Evolutionary conservation across 2,113 vertebrate genomes (phyloP), one percentile per base, ranked within the genome.

Genomic region (Gambusia affinis): DNA sequence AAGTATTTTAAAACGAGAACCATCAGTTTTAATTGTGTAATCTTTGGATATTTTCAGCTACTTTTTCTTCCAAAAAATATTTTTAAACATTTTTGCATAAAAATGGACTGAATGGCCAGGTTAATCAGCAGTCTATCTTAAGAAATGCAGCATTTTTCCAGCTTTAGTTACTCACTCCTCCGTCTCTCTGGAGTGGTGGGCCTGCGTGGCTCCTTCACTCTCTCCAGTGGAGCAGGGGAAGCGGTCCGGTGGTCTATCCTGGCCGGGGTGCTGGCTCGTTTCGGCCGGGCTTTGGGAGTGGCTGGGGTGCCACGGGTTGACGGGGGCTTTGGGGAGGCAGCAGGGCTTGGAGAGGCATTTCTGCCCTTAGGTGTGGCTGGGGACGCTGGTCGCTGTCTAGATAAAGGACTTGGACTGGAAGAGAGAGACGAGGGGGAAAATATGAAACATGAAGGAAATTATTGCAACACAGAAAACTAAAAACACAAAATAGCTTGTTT

Each of bases 361-460:
- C 95, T 94, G 30, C 91, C 94, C 67, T 93, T 96, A 15, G 94
- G 91, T 1, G 92, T 88, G 60, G 94, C 94, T 1, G 97, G 96
- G 27, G 96, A 97, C 0, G 94, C 92, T 0, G 95, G 94, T 64
- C 95, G 94, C 65, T 94, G 94, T 92, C 95, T 97, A 22, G 94
- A 93, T 64, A 95, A 88, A 0, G 95, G 94, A 92, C 96, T 97
- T 63, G 92, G 91, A 80, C 92, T 94, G 66, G 2, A 84, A 29
- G n/a, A 70, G 28, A 31, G 61, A 75, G 8, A 61, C 0, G 39
- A 60, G 8, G 0, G 0, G 19, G 14, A 27, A 67, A 70, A 35
- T 22, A 35, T 60, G 17, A 31, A 33, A 60, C 2, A 22, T n/a
- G 24, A 31, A 14, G n/a, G 5, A 73, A 30, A 69, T 70, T 1